phyloP scores from a whole-genome alignment of 2,113 vertebrate species.

The Coptodon rendalli region DNA sequence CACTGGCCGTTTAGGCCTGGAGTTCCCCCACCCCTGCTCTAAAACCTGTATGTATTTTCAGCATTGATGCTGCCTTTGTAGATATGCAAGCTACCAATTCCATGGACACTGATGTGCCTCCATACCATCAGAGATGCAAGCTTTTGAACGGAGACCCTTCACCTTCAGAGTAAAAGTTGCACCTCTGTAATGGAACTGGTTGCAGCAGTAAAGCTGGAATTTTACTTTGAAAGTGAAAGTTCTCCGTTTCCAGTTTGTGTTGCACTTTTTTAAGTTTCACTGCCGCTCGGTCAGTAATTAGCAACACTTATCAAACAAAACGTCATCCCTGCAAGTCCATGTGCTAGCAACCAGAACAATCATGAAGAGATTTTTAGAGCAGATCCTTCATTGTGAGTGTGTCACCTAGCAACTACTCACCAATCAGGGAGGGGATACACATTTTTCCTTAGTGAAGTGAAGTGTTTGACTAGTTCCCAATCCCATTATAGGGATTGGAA shows the following conservation, averaged over 20 bases:
- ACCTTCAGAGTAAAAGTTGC: not conserved
- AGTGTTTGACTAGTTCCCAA: not conserved
- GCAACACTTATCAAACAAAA: not conserved
- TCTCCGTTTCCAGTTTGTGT: not conserved
- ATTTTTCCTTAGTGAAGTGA: not conserved
- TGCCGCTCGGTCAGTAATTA: not conserved
- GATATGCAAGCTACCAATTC: not conserved
- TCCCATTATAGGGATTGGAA: not conserved
- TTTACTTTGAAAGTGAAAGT: not conserved
- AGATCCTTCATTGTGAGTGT: not conserved
- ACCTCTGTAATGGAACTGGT: not conserved
- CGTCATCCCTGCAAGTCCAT: not conserved
- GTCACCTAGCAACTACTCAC: not conserved
- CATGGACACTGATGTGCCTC: not conserved
- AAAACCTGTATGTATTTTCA: not conserved
- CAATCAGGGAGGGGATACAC: not conserved
- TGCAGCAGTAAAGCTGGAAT: not conserved
- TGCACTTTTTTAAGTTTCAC: not conserved
- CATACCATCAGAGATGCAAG: not conserved
- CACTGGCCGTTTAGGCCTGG: not conserved
- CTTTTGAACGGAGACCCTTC: not conserved
- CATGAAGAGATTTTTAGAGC: not conserved
- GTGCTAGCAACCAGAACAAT: not conserved
- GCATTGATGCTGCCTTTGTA: not conserved
- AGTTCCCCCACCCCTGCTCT: not conserved